phyloP scores from a whole-genome alignment of 2,113 vertebrate species.

The Pygoscelis adeliae region DNA sequence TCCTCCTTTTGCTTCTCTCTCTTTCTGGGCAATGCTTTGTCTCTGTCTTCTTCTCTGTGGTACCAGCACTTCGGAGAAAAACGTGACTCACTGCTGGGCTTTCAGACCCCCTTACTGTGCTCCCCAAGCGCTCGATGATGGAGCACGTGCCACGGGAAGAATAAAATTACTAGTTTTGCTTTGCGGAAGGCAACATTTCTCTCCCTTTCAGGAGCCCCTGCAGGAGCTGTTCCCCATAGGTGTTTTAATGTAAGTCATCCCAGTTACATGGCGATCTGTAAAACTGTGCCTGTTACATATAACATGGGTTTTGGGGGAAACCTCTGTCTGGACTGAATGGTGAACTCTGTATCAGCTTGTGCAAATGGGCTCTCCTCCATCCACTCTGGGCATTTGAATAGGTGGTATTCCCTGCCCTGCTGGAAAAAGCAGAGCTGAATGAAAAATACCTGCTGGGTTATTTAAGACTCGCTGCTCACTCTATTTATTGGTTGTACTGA shows the following conservation, averaged over 20 bases:
- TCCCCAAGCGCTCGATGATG: background rate
- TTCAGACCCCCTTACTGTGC: background rate
- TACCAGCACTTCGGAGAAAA: background rate
- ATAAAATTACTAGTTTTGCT: background rate
- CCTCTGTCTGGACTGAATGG: background rate
- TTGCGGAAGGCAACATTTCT: background rate
- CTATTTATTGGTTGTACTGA: background rate
- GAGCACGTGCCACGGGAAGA: background rate
- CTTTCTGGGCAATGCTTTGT: background rate
- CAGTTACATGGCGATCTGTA: background rate
- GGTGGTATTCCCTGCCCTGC: background rate
- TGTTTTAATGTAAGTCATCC: background rate
- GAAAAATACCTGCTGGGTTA: background rate
- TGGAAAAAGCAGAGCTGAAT: background rate
- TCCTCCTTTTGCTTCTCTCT: background rate
- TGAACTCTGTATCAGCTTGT: rapidly evolving
- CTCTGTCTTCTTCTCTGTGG: background rate
- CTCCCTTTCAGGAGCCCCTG: background rate
- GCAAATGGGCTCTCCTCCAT: background rate
- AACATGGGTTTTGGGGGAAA: rapidly evolving
- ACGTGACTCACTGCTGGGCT: background rate
- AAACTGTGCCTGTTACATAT: background rate
- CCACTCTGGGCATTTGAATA: background rate
- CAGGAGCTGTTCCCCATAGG: background rate
- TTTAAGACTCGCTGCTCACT: background rate